Evolutionary conservation across 2,113 vertebrate species (phyloP).

Genomic region (Scolopax mira): DNA sequence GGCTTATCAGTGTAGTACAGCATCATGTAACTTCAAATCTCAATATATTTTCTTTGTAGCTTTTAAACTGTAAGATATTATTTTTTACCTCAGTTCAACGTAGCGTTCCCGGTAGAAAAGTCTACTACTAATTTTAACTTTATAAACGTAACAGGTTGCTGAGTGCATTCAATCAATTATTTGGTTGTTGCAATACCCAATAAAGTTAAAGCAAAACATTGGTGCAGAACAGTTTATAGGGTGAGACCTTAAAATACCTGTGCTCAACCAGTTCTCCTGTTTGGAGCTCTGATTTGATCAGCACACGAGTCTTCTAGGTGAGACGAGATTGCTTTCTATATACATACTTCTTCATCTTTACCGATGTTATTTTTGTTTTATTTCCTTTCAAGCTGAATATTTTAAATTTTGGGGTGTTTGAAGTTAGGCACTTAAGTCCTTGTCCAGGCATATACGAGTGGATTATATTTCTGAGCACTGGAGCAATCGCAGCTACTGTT

Average conservation of each 20-base stretch:
- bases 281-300: background rate
- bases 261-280: background rate
- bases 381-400: background rate
- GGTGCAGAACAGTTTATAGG: background rate
- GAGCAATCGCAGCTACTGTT: background rate
- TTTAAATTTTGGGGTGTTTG: background rate
- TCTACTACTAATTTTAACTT: background rate
- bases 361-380: background rate
- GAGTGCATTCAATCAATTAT: background rate
- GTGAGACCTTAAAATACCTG: background rate
- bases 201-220: background rate
- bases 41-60: background rate
- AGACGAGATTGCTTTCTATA: background rate
- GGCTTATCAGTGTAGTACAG: constrained; percentile 44
- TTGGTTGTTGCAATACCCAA: background rate
- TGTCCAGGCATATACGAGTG: background rate
- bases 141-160: background rate
- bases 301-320: background rate
- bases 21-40: background rate
- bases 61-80: constrained; percentile 5
- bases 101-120: background rate
- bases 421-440: background rate
- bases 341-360: background rate
- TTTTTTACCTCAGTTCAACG: background rate
- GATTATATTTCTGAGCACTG: background rate